Evolutionary conservation across 2,888 invertebrate species (phyloP), one percentile per base, ranked within the genome.

Genomic region (Himalopsyche anomala): DNA sequence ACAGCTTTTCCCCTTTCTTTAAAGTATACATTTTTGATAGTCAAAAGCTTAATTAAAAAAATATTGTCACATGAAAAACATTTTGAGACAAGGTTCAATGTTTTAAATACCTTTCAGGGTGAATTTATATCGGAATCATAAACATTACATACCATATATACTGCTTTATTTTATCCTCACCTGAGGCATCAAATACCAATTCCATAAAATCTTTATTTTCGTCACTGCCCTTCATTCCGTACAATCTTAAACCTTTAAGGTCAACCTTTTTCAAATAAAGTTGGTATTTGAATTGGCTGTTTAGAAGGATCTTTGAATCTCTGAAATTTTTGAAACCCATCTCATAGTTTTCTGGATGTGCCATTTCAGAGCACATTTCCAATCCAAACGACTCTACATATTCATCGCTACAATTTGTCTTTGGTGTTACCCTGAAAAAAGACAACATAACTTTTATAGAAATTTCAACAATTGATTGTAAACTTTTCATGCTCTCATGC

Each of bases 181-280:
- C 74, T 74, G 74, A 36, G 3, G 74, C 74, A 74, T 74, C 74
- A 36, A 74, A 74, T 38, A 36, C 15, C 74, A 74, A 74, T 38
- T 74, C 74, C 74, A 38, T 38, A 36, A 74, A 74, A 12, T 74
- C 36, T 28, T 74, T 74, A 38, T 28, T 5, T 2, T 38, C 74
- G 4, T 74, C 28, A 5, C 15, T 36, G 15, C 74, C 74, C 4
- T 11, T 38, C 74, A 74, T 74, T 38, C 74, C 74, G 36, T 74
- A 38, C 9, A 74, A 36, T 15, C 36, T 28, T 5, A 38, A 74
- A 74, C 74, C 36, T 36, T 38, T 36, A 5, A 74, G 38, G 12
- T 36, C 15, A 28, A 12, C 38, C 12, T 74, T 74, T 74, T 12
- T 28, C 15, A 36, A 11, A 36, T 15, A 15, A 2, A 74, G 19